Evolutionary conservation across 2,888 invertebrate genomes (phyloP).

Genomic region (Arge pagana): DNA sequence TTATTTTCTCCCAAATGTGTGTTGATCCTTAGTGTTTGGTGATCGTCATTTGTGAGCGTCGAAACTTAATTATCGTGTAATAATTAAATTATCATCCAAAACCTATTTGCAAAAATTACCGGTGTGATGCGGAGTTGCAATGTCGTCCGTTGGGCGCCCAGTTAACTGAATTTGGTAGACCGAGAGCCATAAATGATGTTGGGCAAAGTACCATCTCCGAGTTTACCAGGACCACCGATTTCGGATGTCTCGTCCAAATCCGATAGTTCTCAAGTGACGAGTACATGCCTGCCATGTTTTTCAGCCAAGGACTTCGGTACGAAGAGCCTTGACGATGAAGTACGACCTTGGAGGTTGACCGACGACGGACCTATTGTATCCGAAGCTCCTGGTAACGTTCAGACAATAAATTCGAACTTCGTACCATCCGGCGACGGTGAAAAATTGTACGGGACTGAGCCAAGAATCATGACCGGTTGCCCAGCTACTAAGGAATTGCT

Average conservation of each 20-base stretch:
- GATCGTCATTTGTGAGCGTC: not conserved
- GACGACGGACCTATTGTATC: constrained; percentile 36
- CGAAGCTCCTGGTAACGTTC: constrained; percentile 37
- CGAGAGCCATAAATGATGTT: constrained; percentile 40
- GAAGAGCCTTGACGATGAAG: constrained; percentile 38
- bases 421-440: constrained; percentile 23
- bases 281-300: constrained; percentile 48
- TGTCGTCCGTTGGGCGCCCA: constrained; percentile 16
- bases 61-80: not conserved
- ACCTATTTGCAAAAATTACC: not conserved
- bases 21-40: no score
- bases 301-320: constrained; percentile 39
- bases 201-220: constrained; percentile 47
- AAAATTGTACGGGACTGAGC: constrained; percentile 34
- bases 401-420: constrained; percentile 22
- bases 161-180: not conserved
- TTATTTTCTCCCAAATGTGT: no score
- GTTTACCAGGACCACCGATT: constrained; percentile 44
- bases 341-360: constrained; percentile 44
- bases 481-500: constrained; percentile 31
- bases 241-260: constrained; percentile 23
- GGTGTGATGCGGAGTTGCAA: constrained; percentile 2
- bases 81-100: not conserved
- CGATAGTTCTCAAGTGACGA: constrained; percentile 23
- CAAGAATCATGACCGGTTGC: constrained; percentile 30